These are phyloP conservation scores for Narcine bancroftii DNA, from an alignment of 2,113 vertebrate genomes.

Conservation along the genomic window DNA sequence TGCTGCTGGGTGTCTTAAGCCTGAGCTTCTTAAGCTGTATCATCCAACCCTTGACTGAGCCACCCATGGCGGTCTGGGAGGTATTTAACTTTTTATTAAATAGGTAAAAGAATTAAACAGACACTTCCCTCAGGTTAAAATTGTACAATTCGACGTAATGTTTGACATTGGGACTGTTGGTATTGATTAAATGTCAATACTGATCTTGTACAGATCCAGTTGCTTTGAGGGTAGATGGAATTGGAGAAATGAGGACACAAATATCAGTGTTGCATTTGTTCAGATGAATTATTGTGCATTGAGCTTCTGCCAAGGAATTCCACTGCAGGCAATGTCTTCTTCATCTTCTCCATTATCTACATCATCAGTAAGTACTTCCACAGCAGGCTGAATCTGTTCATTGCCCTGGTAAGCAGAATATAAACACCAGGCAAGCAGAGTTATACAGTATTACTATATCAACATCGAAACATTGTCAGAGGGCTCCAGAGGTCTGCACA, in stretches of 20 bases:
- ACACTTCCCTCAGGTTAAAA: background rate
- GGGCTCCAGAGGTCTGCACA: background rate
- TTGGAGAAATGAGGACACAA: background rate
- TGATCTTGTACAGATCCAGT: background rate
- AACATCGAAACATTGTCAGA: background rate
- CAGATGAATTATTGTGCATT: background rate
- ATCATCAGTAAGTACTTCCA: background rate
- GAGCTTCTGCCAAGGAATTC: background rate
- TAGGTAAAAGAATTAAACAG: background rate
- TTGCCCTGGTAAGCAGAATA: background rate
- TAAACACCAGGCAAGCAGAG: background rate
- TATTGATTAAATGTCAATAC: background rate
- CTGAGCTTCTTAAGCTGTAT: background rate
- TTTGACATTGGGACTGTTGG: background rate
- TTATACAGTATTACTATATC: too few relatives aligned
- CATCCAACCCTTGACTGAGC: background rate
- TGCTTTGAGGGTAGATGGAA: background rate
- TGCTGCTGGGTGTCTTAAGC: background rate
- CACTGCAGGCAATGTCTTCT: background rate
- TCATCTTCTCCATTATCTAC: background rate
- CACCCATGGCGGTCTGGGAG: background rate
- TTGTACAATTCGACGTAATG: background rate
- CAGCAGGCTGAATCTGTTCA: background rate
- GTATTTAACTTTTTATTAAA: background rate
- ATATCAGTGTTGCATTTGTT: background rate